Conservation (phyloP, 2,113 vertebrate species). For the Oncorhynchus tshawytscha region DNA sequence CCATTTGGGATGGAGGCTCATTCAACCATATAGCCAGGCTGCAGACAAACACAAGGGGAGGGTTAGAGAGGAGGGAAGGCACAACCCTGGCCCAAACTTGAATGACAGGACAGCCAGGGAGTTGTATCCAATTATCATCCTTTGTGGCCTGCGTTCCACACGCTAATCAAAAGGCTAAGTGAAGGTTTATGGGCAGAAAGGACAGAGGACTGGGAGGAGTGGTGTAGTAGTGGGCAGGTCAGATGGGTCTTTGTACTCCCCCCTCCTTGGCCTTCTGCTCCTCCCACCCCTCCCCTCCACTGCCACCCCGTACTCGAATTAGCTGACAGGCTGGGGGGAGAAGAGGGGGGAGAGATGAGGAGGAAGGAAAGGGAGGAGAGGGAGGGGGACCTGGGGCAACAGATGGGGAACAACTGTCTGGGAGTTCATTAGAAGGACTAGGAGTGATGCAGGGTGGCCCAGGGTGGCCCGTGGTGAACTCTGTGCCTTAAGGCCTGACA, state of each 20-base stretch:
- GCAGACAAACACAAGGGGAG: slow-evolving; percentile 65
- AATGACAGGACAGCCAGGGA: slow-evolving; percentile 74
- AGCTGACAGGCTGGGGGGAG: slow-evolving; percentile 64
- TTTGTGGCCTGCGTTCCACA: slow-evolving; percentile 81
- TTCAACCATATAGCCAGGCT: slow-evolving; percentile 55
- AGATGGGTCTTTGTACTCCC: slow-evolving; percentile 83
- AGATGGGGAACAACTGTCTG: slow-evolving; percentile 77
- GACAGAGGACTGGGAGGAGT: slow-evolving; percentile 67
- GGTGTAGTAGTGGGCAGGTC: slow-evolving; percentile 71
- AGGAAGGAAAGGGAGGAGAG: not conserved
- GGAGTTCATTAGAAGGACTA: slow-evolving; percentile 66
- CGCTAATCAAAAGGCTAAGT: slow-evolving; percentile 86
- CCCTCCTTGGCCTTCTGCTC: slow-evolving; percentile 67
- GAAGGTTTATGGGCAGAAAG: slow-evolving; percentile 81
- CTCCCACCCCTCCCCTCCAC: slow-evolving; percentile 29
- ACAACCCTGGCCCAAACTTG: slow-evolving; percentile 68
- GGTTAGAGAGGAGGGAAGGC: slow-evolving; percentile 46
- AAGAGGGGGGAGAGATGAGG: not conserved
- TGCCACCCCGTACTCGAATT: slow-evolving; percentile 61
- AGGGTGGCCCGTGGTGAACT: not conserved
- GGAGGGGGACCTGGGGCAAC: slow-evolving; percentile 63
- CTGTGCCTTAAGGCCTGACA: slow-evolving; percentile 1
- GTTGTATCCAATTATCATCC: slow-evolving; percentile 83
- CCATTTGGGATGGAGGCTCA: no score
- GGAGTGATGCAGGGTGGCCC: slow-evolving; percentile 49